A percentile compares a stretch with the other conserved stretches of the same genome.
Evolutionary conservation across 2,888 invertebrate species (phyloP).

Genomic region (Patella depressa): DNA sequence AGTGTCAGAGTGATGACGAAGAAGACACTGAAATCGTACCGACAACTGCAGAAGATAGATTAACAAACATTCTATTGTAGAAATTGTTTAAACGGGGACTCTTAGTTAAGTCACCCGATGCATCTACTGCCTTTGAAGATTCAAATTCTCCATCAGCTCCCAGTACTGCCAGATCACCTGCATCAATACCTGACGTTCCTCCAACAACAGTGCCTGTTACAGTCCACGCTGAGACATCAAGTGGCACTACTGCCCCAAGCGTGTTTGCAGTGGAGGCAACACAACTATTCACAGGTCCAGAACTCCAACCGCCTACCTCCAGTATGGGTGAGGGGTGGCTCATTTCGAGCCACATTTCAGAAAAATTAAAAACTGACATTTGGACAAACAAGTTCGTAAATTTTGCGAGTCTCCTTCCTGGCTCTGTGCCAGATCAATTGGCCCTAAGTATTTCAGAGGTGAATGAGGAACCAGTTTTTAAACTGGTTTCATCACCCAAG

Average conservation of each 20-base stretch:
- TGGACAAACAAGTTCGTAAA: background rate
- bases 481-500: background rate
- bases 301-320: background rate
- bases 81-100: background rate
- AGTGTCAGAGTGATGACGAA: background rate
- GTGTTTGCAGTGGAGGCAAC: background rate
- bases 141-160: background rate
- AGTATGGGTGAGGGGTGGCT: background rate
- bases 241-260: background rate
- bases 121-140: background rate
- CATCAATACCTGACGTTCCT: background rate
- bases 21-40: background rate
- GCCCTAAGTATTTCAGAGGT: background rate
- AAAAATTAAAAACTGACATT: background rate
- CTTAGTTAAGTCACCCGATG: background rate
- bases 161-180: background rate
- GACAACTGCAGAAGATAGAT: background rate
- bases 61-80: background rate
- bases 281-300: background rate
- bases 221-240: background rate
- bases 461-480: background rate
- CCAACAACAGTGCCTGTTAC: background rate
- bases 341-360: background rate
- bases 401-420: background rate
- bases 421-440: background rate